These are phyloP conservation scores for Drosophila repleta DNA, from an alignment of 1,140 invertebrate species.

Conservation along the genomic window DNA sequence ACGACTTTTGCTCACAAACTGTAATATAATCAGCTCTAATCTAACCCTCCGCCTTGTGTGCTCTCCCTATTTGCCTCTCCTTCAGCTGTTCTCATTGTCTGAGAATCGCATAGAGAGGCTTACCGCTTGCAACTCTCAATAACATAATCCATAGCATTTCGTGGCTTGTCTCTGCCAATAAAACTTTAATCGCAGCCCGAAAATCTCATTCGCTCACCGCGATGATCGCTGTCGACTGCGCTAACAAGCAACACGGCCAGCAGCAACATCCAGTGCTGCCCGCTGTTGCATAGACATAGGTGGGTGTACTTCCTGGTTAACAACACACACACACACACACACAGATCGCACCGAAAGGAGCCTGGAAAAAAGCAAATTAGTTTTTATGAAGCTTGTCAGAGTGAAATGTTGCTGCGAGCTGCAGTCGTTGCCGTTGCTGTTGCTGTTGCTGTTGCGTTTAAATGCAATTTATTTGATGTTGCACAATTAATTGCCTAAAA, in stretches of 20 bases:
- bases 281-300: not conserved
- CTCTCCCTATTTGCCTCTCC: not conserved
- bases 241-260: constrained; percentile 18
- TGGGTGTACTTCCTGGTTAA: constrained; percentile 30
- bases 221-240: constrained; percentile 26
- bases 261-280: not conserved
- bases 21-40: no score
- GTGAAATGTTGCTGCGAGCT: constrained; percentile 29
- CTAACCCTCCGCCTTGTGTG: no score
- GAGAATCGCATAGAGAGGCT: not conserved
- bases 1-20: no score
- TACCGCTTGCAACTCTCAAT: not conserved
- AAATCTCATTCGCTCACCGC: constrained; percentile 17
- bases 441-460: constrained; percentile 38
- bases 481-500: constrained; percentile 75
- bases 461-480: constrained; percentile 80
- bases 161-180: not conserved
- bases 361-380: constrained; percentile 60
- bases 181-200: not conserved
- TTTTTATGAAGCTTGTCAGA: constrained; percentile 73
- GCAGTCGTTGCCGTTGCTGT: constrained; percentile 29
- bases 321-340: constrained; percentile 10
- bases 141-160: no score
- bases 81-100: not conserved
- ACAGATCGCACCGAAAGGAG: constrained; percentile 4